Evolutionary conservation across 2,113 vertebrate species (phyloP).

Genomic region (Ameiurus melas): DNA sequence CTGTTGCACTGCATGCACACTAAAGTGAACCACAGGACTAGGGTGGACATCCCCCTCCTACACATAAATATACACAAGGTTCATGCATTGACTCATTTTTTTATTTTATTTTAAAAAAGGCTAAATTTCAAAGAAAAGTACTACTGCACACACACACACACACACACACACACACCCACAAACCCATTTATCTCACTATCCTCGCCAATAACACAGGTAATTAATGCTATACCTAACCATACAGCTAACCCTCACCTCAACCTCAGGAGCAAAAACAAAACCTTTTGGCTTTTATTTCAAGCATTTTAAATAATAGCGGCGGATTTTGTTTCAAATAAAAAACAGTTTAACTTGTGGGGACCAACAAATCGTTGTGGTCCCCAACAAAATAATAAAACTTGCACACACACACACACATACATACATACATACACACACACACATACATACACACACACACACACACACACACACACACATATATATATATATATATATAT

Average conservation of each 20-base stretch:
- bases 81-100: constrained; percentile 45
- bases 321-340: background rate
- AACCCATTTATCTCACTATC: background rate
- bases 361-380: background rate
- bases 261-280: background rate
- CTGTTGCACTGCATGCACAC: constrained; percentile 7
- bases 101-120: background rate
- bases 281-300: background rate
- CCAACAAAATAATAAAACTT: background rate
- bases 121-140: background rate
- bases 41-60: constrained; percentile 50
- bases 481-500: no score
- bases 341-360: background rate
- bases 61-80: background rate
- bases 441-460: no score
- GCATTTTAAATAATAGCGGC: background rate
- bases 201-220: background rate
- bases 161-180: background rate
- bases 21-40: constrained; percentile 12
- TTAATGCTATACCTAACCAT: background rate
- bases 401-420: no score
- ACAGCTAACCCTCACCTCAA: background rate
- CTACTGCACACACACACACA: background rate
- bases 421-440: background rate
- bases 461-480: no score